Conservation (phyloP, 2,797 vertebrate genomes). For the Geotrypetes seraphini region DNA sequence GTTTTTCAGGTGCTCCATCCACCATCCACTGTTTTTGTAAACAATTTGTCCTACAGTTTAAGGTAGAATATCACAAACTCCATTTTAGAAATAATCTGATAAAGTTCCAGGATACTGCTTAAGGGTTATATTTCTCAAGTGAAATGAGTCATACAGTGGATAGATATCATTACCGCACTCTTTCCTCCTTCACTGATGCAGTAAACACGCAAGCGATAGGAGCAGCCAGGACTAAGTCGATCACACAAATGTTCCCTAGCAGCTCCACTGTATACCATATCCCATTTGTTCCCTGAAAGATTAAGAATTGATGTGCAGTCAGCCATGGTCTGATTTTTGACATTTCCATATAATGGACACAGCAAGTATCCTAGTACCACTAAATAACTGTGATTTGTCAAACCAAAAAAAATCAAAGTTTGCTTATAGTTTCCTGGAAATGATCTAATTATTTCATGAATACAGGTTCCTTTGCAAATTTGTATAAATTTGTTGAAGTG, state of each 20-base stretch:
- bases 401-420: slow-evolving; percentile 16
- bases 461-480: slow-evolving; percentile 11
- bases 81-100: not conserved
- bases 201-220: slow-evolving; percentile 77
- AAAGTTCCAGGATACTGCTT: not conserved
- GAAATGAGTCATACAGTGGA: not conserved
- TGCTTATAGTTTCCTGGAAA: slow-evolving; percentile 29
- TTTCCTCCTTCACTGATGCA: slow-evolving; percentile 87
- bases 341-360: slow-evolving; percentile 12
- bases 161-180: slow-evolving; percentile 78
- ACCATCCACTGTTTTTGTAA: too few species aligned
- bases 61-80: too few species aligned
- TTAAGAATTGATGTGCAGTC: slow-evolving; percentile 17
- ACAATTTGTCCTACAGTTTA: too few species aligned
- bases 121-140: not conserved
- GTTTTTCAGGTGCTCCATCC: too few species aligned
- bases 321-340: slow-evolving; percentile 15
- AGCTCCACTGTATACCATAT: slow-evolving; percentile 73
- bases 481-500: slow-evolving; percentile 7
- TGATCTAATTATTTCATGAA: slow-evolving; percentile 14
- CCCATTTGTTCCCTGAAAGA: slow-evolving; percentile 76
- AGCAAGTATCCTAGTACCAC: slow-evolving; percentile 12
- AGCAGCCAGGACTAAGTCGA: slow-evolving; percentile 77
- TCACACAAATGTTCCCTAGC: slow-evolving; percentile 77
- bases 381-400: slow-evolving; percentile 11